phyloP scores from a whole-genome alignment of 2,888 invertebrate genomes.

The Argynnis bischoffii region DNA sequence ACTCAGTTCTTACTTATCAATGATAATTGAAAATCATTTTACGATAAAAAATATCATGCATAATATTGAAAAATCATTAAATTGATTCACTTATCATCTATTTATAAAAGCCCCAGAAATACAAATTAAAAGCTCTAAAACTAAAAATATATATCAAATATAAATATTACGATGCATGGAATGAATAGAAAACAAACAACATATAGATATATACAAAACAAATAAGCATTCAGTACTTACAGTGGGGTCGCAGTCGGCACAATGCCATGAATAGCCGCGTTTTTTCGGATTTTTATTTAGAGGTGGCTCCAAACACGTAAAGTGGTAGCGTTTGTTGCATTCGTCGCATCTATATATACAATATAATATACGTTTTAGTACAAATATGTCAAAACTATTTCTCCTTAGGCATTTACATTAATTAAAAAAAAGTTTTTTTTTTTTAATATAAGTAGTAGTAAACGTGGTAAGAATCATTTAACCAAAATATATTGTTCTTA shows the following conservation, averaged over 20 bases:
- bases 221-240: conserved; percentile 74
- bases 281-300: conserved; percentile 96
- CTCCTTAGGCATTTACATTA: too few species aligned
- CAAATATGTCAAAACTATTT: too few species aligned
- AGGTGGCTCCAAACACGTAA: conserved; percentile 96
- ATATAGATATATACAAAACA: background rate
- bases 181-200: background rate
- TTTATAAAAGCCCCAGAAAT: too few species aligned
- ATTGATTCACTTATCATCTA: too few species aligned
- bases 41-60: too few species aligned
- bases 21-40: too few species aligned
- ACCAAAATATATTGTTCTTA: too few species aligned
- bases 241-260: conserved; percentile 96
- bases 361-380: background rate
- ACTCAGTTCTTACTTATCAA: too few species aligned
- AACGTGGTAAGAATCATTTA: too few species aligned
- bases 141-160: background rate
- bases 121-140: background rate
- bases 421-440: too few species aligned
- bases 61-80: too few species aligned
- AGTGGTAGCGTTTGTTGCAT: conserved; percentile 95
- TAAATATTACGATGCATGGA: background rate
- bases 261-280: conserved; percentile 97
- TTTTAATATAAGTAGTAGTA: too few species aligned
- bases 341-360: conserved; percentile 88